Conservation (phyloP, 2,888 invertebrate species). For the Cheilosia grossa region DNA sequence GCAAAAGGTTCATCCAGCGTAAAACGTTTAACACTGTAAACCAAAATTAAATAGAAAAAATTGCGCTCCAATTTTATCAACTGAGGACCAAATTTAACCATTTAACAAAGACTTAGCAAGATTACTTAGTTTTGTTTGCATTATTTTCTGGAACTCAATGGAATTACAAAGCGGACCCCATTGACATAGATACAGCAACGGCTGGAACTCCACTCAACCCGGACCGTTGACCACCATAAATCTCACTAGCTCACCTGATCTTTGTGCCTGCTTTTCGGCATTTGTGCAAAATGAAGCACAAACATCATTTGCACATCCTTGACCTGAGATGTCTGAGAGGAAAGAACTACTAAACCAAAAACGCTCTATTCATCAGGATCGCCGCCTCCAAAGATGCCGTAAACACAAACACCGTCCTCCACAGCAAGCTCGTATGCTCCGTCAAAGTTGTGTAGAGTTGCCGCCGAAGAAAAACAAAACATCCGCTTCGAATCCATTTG, state of each 20-base stretch:
- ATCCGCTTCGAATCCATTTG: constrained; percentile 56
- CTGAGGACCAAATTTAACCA: too few relatives aligned
- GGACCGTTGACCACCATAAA: not conserved
- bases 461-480: constrained; percentile 61
- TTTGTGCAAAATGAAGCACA: constrained; percentile 23
- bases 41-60: too few relatives aligned
- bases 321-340: constrained; percentile 44
- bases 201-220: too few relatives aligned
- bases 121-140: too few relatives aligned
- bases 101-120: too few relatives aligned
- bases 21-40: too few relatives aligned
- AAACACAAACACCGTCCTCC: constrained; percentile 53
- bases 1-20: too few relatives aligned
- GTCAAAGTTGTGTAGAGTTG: constrained; percentile 5
- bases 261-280: not conserved
- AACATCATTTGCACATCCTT: constrained; percentile 60
- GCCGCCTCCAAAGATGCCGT: constrained; percentile 14
- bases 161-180: too few relatives aligned
- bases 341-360: constrained; percentile 18
- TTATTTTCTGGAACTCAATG: too few relatives aligned
- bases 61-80: too few relatives aligned
- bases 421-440: not conserved
- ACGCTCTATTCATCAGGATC: constrained; percentile 21
- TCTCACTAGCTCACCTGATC: not conserved
- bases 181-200: too few relatives aligned